phyloP scores from a whole-genome alignment of 2,113 vertebrate genomes.

The Cebidichthys violaceus region DNA sequence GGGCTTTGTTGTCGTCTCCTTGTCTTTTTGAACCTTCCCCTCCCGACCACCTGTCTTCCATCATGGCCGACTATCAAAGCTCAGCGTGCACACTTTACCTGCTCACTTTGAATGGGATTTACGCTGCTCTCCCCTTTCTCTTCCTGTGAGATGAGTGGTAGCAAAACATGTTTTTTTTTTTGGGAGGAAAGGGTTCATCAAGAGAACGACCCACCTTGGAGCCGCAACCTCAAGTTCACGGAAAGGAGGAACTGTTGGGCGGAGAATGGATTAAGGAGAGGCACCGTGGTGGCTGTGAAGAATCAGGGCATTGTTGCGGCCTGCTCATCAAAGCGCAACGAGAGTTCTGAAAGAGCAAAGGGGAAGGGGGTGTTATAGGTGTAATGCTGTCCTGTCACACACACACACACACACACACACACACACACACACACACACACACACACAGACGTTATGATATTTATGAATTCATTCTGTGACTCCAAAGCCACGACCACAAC shows the following conservation, averaged over 20 bases:
- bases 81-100: conserved; percentile 2
- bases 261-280: conserved; percentile 70
- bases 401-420: conserved; percentile 13
- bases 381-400: conserved; percentile 8
- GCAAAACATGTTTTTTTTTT: conserved; percentile 27
- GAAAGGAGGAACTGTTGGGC: conserved; percentile 47
- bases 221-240: conserved; percentile 70
- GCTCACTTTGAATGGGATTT: conserved; percentile 7
- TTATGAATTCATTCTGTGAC: neutral
- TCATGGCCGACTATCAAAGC: conserved; percentile 56
- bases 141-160: neutral
- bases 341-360: conserved; percentile 50
- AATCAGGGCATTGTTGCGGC: conserved; percentile 76
- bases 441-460: neutral
- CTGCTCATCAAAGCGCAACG: conserved; percentile 74
- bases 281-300: conserved; percentile 55
- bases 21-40: conserved; percentile 56
- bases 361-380: conserved; percentile 30
- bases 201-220: conserved; percentile 6
- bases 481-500: conserved; percentile 6
- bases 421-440: neutral
- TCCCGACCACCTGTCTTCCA: conserved; percentile 65
- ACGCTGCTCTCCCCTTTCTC: neutral
- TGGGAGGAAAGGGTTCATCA: conserved; percentile 1
- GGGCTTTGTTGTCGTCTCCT: conserved; percentile 71